Conservation (phyloP, 2,797 vertebrate genomes). For the Syngnathus acus region DNA sequence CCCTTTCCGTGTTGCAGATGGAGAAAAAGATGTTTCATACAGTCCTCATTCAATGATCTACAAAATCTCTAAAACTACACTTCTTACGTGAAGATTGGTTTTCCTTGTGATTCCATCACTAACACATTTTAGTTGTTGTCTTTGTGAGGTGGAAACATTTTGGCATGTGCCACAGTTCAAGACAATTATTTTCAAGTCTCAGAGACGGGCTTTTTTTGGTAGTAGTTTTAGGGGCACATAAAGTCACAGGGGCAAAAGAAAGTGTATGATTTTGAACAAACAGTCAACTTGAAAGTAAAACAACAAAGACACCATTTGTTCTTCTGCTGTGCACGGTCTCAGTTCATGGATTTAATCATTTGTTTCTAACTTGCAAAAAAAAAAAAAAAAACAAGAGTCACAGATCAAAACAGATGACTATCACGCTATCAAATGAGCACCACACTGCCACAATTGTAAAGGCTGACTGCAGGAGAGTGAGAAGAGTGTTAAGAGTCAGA, state of each 20-base stretch:
- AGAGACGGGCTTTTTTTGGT: conserved; percentile 32
- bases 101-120: conserved; percentile 52
- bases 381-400: conserved; percentile 63
- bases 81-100: conserved; percentile 26
- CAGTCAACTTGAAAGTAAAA: conserved; percentile 57
- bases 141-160: conserved; percentile 31
- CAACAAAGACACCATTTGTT: conserved; percentile 62
- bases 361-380: conserved; percentile 58
- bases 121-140: conserved; percentile 49
- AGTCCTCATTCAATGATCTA: conserved; percentile 39
- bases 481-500: conserved; percentile 69
- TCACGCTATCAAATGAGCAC: conserved; percentile 74
- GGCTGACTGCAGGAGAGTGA: conserved; percentile 60
- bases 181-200: conserved; percentile 52
- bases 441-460: conserved; percentile 66
- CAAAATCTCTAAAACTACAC: conserved; percentile 20
- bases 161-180: conserved; percentile 34
- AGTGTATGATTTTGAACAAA: conserved; percentile 50
- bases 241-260: conserved; percentile 49
- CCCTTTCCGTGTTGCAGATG: conserved; percentile 48
- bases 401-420: conserved; percentile 82
- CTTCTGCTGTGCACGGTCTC: conserved; percentile 50
- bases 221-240: conserved; percentile 51
- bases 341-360: conserved; percentile 69
- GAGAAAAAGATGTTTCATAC: conserved; percentile 46